Evolutionary conservation across 2,888 invertebrate genomes (phyloP), one percentile per base, ranked within the genome.

Genomic region (Lamellibrachia columna): DNA sequence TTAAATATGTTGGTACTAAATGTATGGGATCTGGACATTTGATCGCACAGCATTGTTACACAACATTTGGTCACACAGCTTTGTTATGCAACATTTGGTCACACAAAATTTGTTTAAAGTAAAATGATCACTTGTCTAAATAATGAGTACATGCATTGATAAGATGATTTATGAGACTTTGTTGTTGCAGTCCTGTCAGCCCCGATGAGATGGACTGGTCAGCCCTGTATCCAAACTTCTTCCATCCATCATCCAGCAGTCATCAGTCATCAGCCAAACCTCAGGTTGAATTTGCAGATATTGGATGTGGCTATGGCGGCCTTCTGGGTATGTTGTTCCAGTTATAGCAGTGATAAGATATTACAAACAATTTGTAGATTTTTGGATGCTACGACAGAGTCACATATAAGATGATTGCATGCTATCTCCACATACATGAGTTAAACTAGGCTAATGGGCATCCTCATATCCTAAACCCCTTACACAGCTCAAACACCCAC

Each of bases 241-340:
- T 95, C 92, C 93, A 90, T 90, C 22, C 92, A 53, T 28, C 40
- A 1, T 92, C 92, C 91, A 93, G 92, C 53, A 91, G 92, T 91
- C 93, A 93, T 11, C 90, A 90, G n/a, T 58, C 90, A 8, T 92
- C 91, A 52, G n/a, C 90, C 52, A 93, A 92, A 52, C 92, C 93
- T 8, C 94, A 94, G 94, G 98, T 99, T 0, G 98, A 99, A 96
- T 99, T 99, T 97, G 98, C 98, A 53, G 99, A 99, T 97, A 97
- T 99, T 95, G 99, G 99, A 0, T 99, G 99, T 97, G 99, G 99
- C 0, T 99, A 99, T 97, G 99, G 99, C 55, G 99, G 99, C 15
- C 97, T 99, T 93, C 96, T 99, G 94, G 98, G 98, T 98, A 92
- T 91, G 93, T 92, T 91, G 52, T 91, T 15, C 53, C 7, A 40